A percentile compares a stretch with the other conserved stretches of the same genome.
phyloP scores from a whole-genome alignment of 2,113 vertebrate genomes.

The Dasypus novemcinctus region DNA sequence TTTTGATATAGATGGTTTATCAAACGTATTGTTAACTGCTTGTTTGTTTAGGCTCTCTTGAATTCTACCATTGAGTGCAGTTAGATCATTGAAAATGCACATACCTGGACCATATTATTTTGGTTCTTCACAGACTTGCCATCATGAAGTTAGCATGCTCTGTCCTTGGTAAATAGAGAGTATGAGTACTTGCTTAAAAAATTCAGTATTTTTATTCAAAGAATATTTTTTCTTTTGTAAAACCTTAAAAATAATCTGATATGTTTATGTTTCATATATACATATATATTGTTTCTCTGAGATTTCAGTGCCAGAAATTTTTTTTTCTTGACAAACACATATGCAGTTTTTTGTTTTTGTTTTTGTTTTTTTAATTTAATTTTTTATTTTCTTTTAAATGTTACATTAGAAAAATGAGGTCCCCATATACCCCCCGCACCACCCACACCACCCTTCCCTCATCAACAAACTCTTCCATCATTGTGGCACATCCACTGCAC shows the following conservation, averaged over 20 bases:
- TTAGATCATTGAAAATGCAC: neutral
- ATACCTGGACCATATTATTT: conserved; percentile 20
- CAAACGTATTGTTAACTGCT: neutral
- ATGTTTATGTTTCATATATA: neutral
- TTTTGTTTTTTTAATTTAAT: no score
- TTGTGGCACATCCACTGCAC: no score
- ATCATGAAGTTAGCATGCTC: neutral
- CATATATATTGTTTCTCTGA: neutral
- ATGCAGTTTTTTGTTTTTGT: neutral
- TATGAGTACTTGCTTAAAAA: neutral
- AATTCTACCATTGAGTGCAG: neutral
- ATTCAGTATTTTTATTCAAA: neutral
- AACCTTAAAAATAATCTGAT: neutral
- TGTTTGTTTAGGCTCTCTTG: conserved; percentile 40
- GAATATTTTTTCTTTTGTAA: neutral
- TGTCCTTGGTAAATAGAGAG: neutral
- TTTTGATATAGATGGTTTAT: conserved; percentile 55
- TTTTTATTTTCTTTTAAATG: no score
- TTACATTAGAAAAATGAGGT: no score
- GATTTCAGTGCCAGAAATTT: neutral
- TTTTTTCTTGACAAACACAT: neutral
- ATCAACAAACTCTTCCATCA: no score
- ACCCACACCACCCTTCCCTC: no score
- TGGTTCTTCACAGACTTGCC: conserved; percentile 18
- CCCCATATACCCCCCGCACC: no score